These are phyloP conservation scores for Hyaena hyaena DNA, from an alignment of 2,113 vertebrate genomes.

Conservation along the genomic window DNA sequence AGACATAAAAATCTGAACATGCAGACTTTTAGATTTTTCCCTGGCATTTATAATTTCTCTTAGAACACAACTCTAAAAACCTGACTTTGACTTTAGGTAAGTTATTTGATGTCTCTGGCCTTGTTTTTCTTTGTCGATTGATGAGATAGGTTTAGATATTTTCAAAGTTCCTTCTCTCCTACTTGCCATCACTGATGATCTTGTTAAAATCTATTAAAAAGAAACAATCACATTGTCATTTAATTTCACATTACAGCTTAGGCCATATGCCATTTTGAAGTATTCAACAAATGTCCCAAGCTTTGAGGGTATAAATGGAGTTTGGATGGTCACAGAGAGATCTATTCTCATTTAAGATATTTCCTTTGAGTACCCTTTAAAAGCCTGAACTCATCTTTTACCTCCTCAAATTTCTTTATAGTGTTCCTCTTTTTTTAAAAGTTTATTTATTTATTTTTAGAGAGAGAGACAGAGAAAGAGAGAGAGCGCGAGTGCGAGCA, in stretches of 20 bases:
- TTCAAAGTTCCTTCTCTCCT: neutral
- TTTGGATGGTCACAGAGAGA: neutral
- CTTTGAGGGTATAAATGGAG: neutral
- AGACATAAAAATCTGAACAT: neutral
- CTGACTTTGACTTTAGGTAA: constrained; percentile 24
- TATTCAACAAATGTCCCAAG: neutral
- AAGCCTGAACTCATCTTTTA: neutral
- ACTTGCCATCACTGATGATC: neutral
- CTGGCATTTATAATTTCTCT: constrained; percentile 22
- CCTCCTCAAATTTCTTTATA: neutral
- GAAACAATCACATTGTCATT: neutral
- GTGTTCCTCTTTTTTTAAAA: neutral
- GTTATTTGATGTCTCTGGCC: neutral
- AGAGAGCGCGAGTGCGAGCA: too few relatives aligned
- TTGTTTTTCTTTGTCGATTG: constrained; percentile 28
- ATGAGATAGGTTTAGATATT: neutral
- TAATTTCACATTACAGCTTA: neutral
- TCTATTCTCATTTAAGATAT: neutral
- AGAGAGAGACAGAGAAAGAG: too few relatives aligned
- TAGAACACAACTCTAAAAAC: constrained; percentile 30
- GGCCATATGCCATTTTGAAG: neutral
- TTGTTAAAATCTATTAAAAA: constrained; percentile 15
- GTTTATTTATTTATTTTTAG: too few relatives aligned
- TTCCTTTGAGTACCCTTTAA: neutral
- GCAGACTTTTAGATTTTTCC: neutral